phyloP scores from a whole-genome alignment of 2,797 vertebrate species.

The Hipposideros larvatus region DNA sequence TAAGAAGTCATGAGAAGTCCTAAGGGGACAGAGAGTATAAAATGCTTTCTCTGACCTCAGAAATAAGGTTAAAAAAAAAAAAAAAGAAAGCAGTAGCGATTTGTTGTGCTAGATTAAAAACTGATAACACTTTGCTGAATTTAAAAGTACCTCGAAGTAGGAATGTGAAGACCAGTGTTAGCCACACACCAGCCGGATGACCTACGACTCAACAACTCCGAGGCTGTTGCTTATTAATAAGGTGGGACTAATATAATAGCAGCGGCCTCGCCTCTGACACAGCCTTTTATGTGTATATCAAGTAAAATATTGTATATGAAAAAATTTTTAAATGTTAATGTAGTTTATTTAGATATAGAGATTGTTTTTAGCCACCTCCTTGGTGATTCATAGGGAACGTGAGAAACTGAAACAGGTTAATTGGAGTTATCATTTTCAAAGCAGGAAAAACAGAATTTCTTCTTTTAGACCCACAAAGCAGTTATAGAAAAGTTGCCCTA shows the following conservation, averaged over 20 bases:
- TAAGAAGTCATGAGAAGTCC: background rate
- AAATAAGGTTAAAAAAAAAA: background rate
- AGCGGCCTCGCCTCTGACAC: background rate
- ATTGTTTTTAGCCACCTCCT: background rate
- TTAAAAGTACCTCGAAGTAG: background rate
- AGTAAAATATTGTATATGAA: background rate
- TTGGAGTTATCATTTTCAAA: constrained; percentile 42
- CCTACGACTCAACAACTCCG: background rate
- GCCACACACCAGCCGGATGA: background rate
- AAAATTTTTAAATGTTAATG: background rate
- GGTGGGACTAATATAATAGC: background rate
- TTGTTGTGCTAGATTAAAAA: background rate
- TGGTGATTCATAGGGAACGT: background rate
- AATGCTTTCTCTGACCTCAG: background rate
- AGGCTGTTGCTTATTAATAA: background rate
- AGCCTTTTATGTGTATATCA: background rate
- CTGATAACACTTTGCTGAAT: background rate
- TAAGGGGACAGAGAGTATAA: rapidly evolving
- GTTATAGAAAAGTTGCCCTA: background rate
- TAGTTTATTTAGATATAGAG: background rate
- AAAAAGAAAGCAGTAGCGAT: background rate
- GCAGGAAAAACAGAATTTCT: constrained; percentile 16
- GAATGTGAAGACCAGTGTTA: background rate
- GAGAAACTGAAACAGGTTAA: background rate
- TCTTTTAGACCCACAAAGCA: background rate